Conservation (phyloP, 2,113 vertebrate genomes). For the Callipepla californica region DNA sequence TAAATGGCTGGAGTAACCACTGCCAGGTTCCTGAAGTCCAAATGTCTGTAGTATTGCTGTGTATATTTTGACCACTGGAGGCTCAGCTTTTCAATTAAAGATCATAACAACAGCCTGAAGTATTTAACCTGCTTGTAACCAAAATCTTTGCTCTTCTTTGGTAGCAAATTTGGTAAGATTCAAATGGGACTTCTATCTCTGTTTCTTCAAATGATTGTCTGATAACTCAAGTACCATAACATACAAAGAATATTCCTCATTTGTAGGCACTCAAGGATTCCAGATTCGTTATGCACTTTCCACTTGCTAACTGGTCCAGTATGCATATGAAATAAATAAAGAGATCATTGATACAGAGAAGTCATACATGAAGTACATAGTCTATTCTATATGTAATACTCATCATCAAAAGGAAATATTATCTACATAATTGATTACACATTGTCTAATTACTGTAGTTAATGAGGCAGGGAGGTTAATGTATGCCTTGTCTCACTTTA, state of each 20-base stretch:
- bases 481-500: background rate
- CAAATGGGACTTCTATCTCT: background rate
- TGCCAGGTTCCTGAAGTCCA: constrained; percentile 60
- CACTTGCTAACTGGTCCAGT: background rate
- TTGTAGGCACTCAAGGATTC: background rate
- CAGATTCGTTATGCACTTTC: background rate
- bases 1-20: constrained; percentile 29
- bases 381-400: background rate
- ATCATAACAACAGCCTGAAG: constrained; percentile 42
- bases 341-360: background rate
- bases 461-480: constrained; percentile 8
- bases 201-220: background rate
- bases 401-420: background rate
- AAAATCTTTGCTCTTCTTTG: background rate
- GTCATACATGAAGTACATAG: background rate
- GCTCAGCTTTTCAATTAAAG: constrained; percentile 81
- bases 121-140: background rate
- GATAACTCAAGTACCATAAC: background rate
- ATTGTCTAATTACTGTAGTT: background rate
- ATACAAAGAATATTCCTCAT: background rate
- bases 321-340: background rate
- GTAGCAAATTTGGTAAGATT: background rate
- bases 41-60: constrained; percentile 77
- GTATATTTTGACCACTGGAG: constrained; percentile 77
- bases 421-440: background rate